These are phyloP conservation scores for Tetrax tetrax DNA, from an alignment of 2,113 vertebrate species.

Conservation along the genomic window DNA sequence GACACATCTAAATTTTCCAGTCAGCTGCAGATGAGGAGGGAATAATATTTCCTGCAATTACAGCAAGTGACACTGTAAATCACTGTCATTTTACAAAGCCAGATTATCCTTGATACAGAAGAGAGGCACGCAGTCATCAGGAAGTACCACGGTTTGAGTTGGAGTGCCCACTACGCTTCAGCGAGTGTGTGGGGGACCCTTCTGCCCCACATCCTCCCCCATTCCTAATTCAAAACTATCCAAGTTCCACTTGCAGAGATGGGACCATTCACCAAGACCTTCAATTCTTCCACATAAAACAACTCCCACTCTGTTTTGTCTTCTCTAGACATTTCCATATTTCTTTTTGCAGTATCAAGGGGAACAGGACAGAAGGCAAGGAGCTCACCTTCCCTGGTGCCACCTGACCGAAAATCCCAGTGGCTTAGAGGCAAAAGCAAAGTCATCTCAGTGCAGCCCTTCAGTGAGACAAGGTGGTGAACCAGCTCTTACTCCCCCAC, in stretches of 20 bases:
- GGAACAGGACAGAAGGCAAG: not conserved
- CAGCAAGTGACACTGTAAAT: not conserved
- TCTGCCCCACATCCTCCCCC: not conserved
- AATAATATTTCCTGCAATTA: not conserved
- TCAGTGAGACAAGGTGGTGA: no score
- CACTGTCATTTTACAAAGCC: not conserved
- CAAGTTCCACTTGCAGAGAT: not conserved
- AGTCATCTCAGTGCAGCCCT: not conserved
- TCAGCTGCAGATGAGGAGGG: not conserved
- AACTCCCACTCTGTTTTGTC: not conserved
- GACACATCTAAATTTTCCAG: not conserved
- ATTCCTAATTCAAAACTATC: not conserved
- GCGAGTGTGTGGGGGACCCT: not conserved
- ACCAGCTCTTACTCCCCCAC: not conserved
- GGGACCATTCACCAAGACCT: not conserved
- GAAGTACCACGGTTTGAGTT: fast-evolving
- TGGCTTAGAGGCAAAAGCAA: not conserved
- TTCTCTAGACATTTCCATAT: not conserved
- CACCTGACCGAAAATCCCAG: not conserved
- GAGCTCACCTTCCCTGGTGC: not conserved
- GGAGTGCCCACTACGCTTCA: not conserved
- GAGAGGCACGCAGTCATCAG: not conserved
- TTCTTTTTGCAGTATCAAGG: not conserved
- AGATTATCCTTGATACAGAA: not conserved
- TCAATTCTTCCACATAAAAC: not conserved